Conservation (phyloP, 2,888 invertebrate species). For the Ophion ventricosus region DNA sequence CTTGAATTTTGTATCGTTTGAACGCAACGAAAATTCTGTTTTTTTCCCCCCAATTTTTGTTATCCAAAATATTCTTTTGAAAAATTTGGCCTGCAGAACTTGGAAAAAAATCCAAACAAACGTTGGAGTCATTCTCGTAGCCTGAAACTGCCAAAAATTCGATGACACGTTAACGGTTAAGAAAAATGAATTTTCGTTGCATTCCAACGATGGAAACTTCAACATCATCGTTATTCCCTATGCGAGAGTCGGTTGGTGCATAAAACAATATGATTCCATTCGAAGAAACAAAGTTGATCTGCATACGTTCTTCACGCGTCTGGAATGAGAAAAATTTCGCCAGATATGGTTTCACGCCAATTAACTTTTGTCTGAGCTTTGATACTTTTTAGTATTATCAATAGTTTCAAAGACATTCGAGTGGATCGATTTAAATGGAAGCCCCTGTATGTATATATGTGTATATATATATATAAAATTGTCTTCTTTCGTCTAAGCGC, state of each 20-base stretch:
- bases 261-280: neutral
- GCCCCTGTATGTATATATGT: constrained; percentile 17
- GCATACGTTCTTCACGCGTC: neutral
- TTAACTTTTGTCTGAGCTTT: neutral
- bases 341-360: neutral
- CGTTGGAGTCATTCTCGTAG: too few relatives aligned
- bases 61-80: too few relatives aligned
- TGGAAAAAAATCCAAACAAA: too few relatives aligned
- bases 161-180: too few relatives aligned
- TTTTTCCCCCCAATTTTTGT: too few relatives aligned
- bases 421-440: neutral
- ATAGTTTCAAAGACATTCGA: neutral
- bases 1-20: too few relatives aligned
- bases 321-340: neutral
- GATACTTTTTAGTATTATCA: neutral
- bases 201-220: too few relatives aligned
- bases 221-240: too few relatives aligned
- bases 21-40: too few relatives aligned
- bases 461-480: constrained; percentile 42
- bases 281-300: neutral
- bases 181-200: too few relatives aligned
- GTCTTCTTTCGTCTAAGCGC: constrained; percentile 44
- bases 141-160: too few relatives aligned
- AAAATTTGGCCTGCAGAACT: too few relatives aligned
- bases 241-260: neutral